phyloP scores from a whole-genome alignment of 2,888 invertebrate genomes.

The Leucoma salicis region DNA sequence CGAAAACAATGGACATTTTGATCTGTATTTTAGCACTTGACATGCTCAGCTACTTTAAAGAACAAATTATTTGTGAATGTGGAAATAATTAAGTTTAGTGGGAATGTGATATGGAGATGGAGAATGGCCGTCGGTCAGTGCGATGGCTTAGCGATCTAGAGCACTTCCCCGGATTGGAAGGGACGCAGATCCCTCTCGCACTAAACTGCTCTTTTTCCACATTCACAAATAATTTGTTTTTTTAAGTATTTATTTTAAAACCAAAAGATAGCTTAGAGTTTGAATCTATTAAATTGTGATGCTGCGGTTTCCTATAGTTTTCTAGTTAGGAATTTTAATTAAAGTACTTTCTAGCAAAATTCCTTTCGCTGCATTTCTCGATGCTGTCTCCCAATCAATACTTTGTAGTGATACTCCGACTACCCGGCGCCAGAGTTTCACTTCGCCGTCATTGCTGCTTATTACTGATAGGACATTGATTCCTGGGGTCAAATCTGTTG shows the following conservation, averaged over 20 bases:
- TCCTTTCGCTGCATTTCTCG: neutral
- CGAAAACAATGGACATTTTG: no score
- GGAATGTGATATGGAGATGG: no score
- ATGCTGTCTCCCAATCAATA: slow-evolving; percentile 15
- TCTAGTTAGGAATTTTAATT: slow-evolving; percentile 3
- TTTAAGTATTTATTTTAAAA: no score
- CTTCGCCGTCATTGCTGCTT: slow-evolving; percentile 53
- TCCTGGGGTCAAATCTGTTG: slow-evolving; percentile 72
- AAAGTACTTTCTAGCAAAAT: neutral
- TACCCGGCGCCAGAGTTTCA: slow-evolving; percentile 35
- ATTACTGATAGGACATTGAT: slow-evolving; percentile 71
- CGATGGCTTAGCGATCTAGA: no score
- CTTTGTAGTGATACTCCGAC: slow-evolving; percentile 15
- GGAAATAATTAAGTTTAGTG: no score
- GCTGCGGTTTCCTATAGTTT: neutral
- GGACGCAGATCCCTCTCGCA: no score
- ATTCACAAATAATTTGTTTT: neutral
- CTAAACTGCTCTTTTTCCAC: no score
- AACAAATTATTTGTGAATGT: no score
- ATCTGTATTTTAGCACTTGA: no score
- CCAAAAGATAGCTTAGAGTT: neutral
- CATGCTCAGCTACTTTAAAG: no score
- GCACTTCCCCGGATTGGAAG: no score
- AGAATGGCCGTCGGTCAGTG: no score
- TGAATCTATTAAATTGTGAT: neutral